phyloP scores from a whole-genome alignment of 1,140 invertebrate genomes.

The Heliconius hewitsoni region DNA sequence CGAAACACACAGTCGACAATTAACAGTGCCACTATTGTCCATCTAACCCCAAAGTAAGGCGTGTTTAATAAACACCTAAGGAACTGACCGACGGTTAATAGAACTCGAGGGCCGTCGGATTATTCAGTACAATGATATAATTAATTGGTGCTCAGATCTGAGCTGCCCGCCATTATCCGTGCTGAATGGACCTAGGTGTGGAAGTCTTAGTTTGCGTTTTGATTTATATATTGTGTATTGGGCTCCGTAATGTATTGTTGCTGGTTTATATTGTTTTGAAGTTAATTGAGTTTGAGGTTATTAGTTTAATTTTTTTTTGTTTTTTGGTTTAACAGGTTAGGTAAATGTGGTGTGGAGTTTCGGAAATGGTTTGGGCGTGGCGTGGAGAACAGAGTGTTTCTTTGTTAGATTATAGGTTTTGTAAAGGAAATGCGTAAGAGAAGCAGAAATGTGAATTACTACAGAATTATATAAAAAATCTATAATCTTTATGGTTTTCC shows the following conservation, averaged over 20 bases:
- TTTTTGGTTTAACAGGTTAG: not conserved
- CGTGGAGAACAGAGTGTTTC: not conserved
- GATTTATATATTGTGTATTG: slow-evolving; percentile 19
- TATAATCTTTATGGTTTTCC: too few species aligned
- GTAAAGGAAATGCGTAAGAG: not conserved
- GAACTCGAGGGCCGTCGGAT: slow-evolving; percentile 62
- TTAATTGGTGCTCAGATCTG: slow-evolving; percentile 76
- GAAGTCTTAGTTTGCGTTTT: slow-evolving; percentile 36
- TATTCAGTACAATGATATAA: slow-evolving; percentile 76
- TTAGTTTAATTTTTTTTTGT: too few species aligned
- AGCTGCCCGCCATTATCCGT: slow-evolving; percentile 63
- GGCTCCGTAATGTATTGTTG: too few species aligned
- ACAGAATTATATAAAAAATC: too few species aligned
- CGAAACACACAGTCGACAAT: not conserved
- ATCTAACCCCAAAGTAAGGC: slow-evolving; percentile 57
- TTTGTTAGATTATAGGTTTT: not conserved
- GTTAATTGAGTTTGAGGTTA: too few species aligned
- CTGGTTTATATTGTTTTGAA: too few species aligned
- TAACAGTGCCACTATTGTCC: not conserved
- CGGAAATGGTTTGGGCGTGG: not conserved
- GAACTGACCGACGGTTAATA: slow-evolving; percentile 76
- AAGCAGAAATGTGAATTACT: not conserved
- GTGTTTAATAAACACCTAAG: slow-evolving; percentile 78
- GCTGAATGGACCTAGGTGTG: slow-evolving; percentile 49
- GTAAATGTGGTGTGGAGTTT: not conserved